phyloP scores from a whole-genome alignment of 1,140 invertebrate species.

The Philotrypesis tridentata region DNA sequence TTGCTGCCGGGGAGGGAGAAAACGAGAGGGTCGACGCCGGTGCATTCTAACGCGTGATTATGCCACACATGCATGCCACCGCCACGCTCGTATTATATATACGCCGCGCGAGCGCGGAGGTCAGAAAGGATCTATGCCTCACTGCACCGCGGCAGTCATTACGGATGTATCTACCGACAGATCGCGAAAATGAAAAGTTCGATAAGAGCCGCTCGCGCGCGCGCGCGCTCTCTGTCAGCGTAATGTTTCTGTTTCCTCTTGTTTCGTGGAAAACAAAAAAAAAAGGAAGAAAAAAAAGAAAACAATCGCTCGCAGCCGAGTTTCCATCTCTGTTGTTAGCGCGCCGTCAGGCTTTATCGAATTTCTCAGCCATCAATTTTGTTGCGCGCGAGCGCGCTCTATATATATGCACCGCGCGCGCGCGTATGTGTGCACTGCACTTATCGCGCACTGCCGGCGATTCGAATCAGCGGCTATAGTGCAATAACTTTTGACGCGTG shows the following conservation, averaged over 20 bases:
- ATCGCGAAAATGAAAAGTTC: slow-evolving; percentile 62
- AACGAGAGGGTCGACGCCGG: slow-evolving; percentile 52
- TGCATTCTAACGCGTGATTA: slow-evolving; percentile 68
- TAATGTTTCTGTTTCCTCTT: slow-evolving; percentile 48
- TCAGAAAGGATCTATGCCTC: slow-evolving; percentile 67
- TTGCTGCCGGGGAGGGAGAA: slow-evolving; percentile 41
- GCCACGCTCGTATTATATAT: not conserved
- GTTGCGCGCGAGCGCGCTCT: not conserved
- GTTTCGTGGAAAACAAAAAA: slow-evolving; percentile 30
- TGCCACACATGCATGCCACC: slow-evolving; percentile 51
- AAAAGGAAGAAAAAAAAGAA: too few species aligned
- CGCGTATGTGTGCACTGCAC: too few species aligned
- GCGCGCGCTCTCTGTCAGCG: slow-evolving; percentile 28
- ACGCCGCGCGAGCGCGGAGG: slow-evolving; percentile 48
- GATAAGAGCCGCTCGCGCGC: slow-evolving; percentile 48
- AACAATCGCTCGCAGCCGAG: slow-evolving; percentile 23
- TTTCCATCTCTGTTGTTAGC: not conserved
- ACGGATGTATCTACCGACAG: slow-evolving; percentile 58
- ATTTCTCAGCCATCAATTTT: slow-evolving; percentile 41
- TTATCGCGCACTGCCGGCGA: not conserved
- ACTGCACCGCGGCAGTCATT: slow-evolving; percentile 64
- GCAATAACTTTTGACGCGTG: not conserved
- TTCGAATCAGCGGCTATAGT: not conserved
- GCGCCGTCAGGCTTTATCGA: slow-evolving; percentile 15
- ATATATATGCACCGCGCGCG: too few species aligned